Evolutionary conservation across 2,888 invertebrate species (phyloP), one percentile per base, ranked within the genome.

Genomic region (Nymphalis polychloros): DNA sequence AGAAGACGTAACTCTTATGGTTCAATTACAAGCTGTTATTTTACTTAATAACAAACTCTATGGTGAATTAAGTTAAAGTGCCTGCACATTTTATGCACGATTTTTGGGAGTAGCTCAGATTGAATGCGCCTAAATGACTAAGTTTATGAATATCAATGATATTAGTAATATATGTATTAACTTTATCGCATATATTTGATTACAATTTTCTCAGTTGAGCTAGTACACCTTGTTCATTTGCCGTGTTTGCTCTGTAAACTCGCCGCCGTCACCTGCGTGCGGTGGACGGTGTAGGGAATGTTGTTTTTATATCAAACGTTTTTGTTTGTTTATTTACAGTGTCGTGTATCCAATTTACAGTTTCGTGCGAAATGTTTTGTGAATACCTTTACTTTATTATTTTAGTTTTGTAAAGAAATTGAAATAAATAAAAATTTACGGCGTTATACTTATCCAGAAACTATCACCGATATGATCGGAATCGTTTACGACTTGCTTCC

Each of bases 221-320:
- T 67, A 67, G 59, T 67, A 47, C 52, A 41, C 19, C 27, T 63
- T 63, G 50, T 63, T 59, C 57, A 59, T 63, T 59, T 53, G 60
- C 27, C 55, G 10, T 20, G 55, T 16, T 50, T 50, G 65, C 19
- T 60, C 47, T 60, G 65, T 63, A 13, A 41, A 23, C 48, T 49
- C 35, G 7, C 27, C 57, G 31, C 31, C 31, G 57, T 63, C 67
- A 63, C 63, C 63, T 63, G 63, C 35, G 49, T 17, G 13, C 31
- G 31, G 31, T 8, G 35, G 8, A 8, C 3, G 41, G 41, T 2
- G 16, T 19, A 19, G 57, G n/a, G 49, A 16, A 46, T n/a, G 35
- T 23, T 63, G 20, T 59, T 63, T 62, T 62, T 63, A 50, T 35
- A 62, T 35, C 50, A 62, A 62, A 62, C 19, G 31, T 63, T 50